Conservation (phyloP, 2,797 vertebrate species). For the Hephaestus fuliginosus region DNA sequence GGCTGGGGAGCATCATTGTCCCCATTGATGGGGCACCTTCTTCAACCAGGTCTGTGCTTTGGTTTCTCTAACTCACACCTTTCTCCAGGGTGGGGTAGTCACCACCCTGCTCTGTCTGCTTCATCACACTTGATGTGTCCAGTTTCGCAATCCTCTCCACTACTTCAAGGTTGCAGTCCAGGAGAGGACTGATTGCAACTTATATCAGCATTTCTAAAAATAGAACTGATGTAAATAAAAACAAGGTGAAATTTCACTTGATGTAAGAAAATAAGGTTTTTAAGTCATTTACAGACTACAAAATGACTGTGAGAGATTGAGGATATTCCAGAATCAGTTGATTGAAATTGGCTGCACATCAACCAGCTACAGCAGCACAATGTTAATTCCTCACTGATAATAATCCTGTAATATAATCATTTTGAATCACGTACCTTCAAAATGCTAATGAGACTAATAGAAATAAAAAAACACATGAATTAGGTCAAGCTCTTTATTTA, state of each 20-base stretch:
- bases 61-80: no score
- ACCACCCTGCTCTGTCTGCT: no score
- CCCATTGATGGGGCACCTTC: no score
- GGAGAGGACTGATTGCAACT: no score
- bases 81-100: no score
- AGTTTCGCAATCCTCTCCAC: no score
- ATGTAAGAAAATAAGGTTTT: not conserved
- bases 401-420: not conserved
- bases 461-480: not conserved
- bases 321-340: not conserved
- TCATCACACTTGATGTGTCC: no score
- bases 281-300: not conserved
- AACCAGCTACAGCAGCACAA: not conserved
- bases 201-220: not conserved
- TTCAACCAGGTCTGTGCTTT: no score
- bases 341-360: not conserved
- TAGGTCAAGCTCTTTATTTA: not conserved
- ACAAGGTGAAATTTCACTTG: not conserved
- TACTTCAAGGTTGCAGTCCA: no score
- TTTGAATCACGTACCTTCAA: no score
- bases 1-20: no score
- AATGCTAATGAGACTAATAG: no score
- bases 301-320: not conserved
- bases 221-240: not conserved
- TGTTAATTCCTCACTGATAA: not conserved